Evolutionary conservation across 2,797 vertebrate species (phyloP).

Genomic region (Acanthurus tractus): DNA sequence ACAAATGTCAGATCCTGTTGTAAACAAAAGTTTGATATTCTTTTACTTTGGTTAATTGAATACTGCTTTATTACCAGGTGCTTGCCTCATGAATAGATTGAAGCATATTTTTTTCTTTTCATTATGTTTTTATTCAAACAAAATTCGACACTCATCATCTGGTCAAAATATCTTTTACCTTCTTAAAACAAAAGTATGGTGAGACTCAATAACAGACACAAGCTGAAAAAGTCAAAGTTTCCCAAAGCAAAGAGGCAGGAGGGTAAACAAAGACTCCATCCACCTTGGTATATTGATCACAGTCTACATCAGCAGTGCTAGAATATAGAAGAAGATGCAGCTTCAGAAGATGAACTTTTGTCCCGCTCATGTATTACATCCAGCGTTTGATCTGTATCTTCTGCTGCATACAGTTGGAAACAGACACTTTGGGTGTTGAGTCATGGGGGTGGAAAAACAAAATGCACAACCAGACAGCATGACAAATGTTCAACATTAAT

Average conservation of each 20-base stretch:
- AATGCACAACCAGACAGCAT: slow-evolving; percentile 31
- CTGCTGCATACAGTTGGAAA: slow-evolving; percentile 23
- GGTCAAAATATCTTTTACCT: background rate
- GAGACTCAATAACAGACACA: background rate
- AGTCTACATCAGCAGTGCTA: background rate
- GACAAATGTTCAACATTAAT: slow-evolving; percentile 50
- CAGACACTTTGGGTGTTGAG: slow-evolving; percentile 9
- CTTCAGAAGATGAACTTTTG: slow-evolving; percentile 11
- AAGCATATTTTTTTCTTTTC: too few species aligned
- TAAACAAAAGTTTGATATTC: background rate
- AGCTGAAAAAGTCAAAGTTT: background rate
- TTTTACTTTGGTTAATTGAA: background rate
- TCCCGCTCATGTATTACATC: slow-evolving; percentile 3
- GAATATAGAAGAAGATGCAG: background rate
- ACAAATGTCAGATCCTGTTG: background rate
- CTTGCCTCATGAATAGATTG: background rate
- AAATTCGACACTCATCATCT: background rate
- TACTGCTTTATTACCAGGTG: background rate
- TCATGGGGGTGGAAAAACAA: slow-evolving; percentile 18
- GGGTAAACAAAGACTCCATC: background rate
- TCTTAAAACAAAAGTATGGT: background rate
- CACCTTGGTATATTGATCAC: background rate
- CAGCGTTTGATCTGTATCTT: slow-evolving; percentile 16
- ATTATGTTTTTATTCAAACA: too few species aligned
- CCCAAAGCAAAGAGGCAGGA: background rate